Base-by-base conservation (phyloP, 1,140 invertebrate species). In the Magallana gigas region DNA sequence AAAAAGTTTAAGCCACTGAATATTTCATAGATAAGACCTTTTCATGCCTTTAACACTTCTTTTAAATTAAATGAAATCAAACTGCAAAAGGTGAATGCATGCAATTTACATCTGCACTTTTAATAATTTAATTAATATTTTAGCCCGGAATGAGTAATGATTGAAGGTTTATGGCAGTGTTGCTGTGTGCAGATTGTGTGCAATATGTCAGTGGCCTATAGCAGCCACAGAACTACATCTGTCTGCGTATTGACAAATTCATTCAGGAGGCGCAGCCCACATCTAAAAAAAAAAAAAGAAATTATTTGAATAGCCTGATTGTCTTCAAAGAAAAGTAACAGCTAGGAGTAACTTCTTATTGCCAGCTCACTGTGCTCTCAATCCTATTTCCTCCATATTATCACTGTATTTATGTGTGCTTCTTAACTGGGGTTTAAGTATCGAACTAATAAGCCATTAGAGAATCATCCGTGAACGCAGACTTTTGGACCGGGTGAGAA, bases 41-140 rank as follows among this genome's bases (percentile, higher is more conserved):
- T 76, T 76, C 23, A 76, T 76, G 68, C 68, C 23, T 76, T 76
- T 18, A 76, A 76, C 12, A 76, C 36, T 76, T 36, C 68, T 76
- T 23, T 76, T 29, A 48, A 48, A 48, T 48, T 76, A 76, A 76
- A 76, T 76, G 12, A 76, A 76, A 76, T 29, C 8, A 76, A 9
- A 29, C 36, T 29, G 23, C 36, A 29, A 76, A 23, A 76, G 68
- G 23, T 76, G 68, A 76, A 76, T 76, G 23, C 68, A 76, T 29
- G 68, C 68, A 76, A 76, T 76, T 76, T 76, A 76, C 68, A 76
- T 76, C 68, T 76, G 68, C 68, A 76, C 68, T 76, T 76, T 76
- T 76, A 76, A 76, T 76, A 29, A 76, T 76, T 76, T 76, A 23
- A 76, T 76, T 76, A 29, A 76, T 23, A 76, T 29, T 76, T 76